Conservation (phyloP, 2,797 vertebrate species). For the Kryptopterus vitreolus region DNA sequence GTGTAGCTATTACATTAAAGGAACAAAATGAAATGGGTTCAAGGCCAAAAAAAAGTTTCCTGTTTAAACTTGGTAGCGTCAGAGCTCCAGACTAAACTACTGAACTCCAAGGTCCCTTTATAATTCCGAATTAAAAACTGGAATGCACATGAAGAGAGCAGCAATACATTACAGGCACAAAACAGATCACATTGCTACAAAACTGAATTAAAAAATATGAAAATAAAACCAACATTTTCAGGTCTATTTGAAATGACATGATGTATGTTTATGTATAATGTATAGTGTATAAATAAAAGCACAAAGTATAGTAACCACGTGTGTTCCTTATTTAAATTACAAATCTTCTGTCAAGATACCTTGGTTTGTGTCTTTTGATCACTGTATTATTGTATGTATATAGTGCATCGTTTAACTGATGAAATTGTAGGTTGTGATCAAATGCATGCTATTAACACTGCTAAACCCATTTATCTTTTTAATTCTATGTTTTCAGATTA, state of each 20-base stretch:
- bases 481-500: not conserved
- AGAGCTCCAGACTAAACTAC: not conserved
- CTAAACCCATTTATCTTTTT: not conserved
- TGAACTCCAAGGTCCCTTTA: not conserved
- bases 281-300: not conserved
- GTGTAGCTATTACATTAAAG: not conserved
- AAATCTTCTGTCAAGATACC: not conserved
- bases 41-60: not conserved
- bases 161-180: not conserved
- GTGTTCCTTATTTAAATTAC: not conserved
- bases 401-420: not conserved
- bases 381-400: too few relatives aligned
- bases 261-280: not conserved
- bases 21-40: not conserved
- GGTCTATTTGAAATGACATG: not conserved
- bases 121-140: not conserved
- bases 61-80: not conserved
- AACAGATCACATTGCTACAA: not conserved
- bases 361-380: not conserved
- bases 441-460: not conserved
- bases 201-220: too few relatives aligned
- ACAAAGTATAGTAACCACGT: not conserved
- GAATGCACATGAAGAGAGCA: not conserved
- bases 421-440: not conserved
- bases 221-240: not conserved